Evolutionary conservation across 2,797 vertebrate species (phyloP), one percentile per base, ranked within the genome.

Genomic region (Aythya fuligula): DNA sequence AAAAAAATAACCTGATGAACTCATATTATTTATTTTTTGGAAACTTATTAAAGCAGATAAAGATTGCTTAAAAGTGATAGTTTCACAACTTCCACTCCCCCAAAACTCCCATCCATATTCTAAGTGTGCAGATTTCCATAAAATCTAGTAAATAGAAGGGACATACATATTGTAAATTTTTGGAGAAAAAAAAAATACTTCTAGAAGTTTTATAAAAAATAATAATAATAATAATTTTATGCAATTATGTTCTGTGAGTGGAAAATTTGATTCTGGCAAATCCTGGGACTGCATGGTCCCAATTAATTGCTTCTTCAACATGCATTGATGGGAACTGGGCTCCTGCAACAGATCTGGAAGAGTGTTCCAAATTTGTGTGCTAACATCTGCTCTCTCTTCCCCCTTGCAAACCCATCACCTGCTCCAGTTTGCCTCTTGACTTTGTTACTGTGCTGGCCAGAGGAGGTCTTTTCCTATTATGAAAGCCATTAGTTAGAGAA

Each of bases 281-380:
- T 85, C 41, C 66, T 32, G 56, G 86, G 51, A 53, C 71, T 93
- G 89, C 43, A 81, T 94, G 75, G 87, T 92, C 94, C 80, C 78
- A 51, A 83, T 75, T 93, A 95, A 96, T 97, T 91, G 78, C 80
- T 95, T 54, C 61, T 93, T 95, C 96, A 97, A 97, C 97, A 56
- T 71, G 73, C 78, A 47, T 61, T 97, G 97, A 97, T 97, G 93
- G 94, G 89, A 97, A 95, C 92, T 95, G 95, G 83, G 93, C 89
- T 94, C 43, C 92, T 89, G 85, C 79, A 90, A 78, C 0, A 0
- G 28, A 80, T 79, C 38, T 90, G 2, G 0, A 69, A 70, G 70
- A 81, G 69, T 2, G 0, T 84, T 97, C 95, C 87, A 96, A 87
- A 95, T 93, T 96, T 90, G 92, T n/a, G 8, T 85, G 89, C 89